Base-by-base conservation (phyloP, 2,797 vertebrate species). In the Phyllotis vaccarum region DNA sequence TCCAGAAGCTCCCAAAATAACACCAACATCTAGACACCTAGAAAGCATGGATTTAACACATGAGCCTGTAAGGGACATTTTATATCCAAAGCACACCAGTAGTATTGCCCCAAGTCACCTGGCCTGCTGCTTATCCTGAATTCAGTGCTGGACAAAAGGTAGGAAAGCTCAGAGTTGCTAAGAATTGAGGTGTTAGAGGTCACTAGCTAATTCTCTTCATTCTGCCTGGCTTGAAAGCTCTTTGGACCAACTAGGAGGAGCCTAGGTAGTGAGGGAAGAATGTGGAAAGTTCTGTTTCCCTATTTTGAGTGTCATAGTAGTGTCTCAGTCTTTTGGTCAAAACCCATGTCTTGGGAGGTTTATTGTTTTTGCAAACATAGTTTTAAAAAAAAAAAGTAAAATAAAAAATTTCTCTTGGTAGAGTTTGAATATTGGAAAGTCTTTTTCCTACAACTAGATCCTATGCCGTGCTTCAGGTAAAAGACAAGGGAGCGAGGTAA, bases 391-490 rank as follows among this genome's bases (percentile, higher is more conserved):
- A 27, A 1, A 17, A 64, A 49, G 31, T 17, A 76, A 76, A 76
- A 43, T 54, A 40, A 90, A 92, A 34, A 83, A 29, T 29, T 43
- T 40, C 62, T 82, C 49, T 31, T 46, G 34, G 83, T 66, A 62
- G 62, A 56, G 78, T 82, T 89, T 58, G 79, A 86, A 75, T 79
- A 19, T 92, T 75, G 31, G 64, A 74, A 94, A 94, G n/a, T 19
- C 52, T 80, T 95, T 89, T 91, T 62, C 62, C 62, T 75, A 24
- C 16, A 66, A 27, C 34, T 49, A 86, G 85, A 54, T 62, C 14
- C 43, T 66, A 56, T 76, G n/a, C n/a, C n/a, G n/a, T n/a, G 78
- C 54, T 40, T 58, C 22, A 27, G 29, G 40, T 72, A 52, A 92
- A 86, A 86, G 79, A 76, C 49, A 64, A 54, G 10, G 56, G 62